Conservation (phyloP, 2,888 invertebrate species). For the Pteria penguin region DNA sequence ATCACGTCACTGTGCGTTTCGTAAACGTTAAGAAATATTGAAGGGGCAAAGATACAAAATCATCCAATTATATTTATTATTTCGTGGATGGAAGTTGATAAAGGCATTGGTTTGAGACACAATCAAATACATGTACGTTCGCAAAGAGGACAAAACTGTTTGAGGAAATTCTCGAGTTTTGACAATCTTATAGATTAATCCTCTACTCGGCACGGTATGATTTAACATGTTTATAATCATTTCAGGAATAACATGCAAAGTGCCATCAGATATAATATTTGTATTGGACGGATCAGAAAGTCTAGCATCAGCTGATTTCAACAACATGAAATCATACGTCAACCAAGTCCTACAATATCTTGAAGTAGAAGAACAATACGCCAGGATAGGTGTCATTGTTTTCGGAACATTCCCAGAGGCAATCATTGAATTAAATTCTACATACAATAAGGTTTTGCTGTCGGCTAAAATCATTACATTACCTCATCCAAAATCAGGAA, state of each 20-base stretch:
- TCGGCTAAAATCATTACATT: conserved; percentile 30
- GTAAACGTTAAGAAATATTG: too few relatives aligned
- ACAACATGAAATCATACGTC: conserved; percentile 51
- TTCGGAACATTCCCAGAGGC: conserved; percentile 49
- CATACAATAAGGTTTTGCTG: conserved; percentile 28
- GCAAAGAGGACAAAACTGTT: too few relatives aligned
- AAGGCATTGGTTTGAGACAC: too few relatives aligned
- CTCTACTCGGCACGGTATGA: too few relatives aligned
- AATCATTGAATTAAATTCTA: conserved; percentile 42
- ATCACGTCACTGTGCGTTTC: too few relatives aligned
- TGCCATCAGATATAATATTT: conserved; percentile 52
- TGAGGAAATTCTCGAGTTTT: too few relatives aligned
- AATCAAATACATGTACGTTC: too few relatives aligned
- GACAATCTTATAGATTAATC: too few relatives aligned
- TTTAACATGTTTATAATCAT: too few relatives aligned
- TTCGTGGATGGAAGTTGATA: too few relatives aligned
- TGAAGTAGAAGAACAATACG: conserved; percentile 32
- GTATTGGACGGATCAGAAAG: conserved; percentile 60
- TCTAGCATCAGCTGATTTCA: conserved; percentile 49
- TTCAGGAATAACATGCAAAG: conserved; percentile 46
- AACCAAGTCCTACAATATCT: conserved; percentile 43
- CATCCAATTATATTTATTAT: too few relatives aligned
- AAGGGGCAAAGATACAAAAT: too few relatives aligned
- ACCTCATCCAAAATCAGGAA: conserved; percentile 27
- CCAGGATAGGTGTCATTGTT: conserved; percentile 53